phyloP scores from a whole-genome alignment of 2,888 invertebrate genomes.

The Apoderus coryli region DNA sequence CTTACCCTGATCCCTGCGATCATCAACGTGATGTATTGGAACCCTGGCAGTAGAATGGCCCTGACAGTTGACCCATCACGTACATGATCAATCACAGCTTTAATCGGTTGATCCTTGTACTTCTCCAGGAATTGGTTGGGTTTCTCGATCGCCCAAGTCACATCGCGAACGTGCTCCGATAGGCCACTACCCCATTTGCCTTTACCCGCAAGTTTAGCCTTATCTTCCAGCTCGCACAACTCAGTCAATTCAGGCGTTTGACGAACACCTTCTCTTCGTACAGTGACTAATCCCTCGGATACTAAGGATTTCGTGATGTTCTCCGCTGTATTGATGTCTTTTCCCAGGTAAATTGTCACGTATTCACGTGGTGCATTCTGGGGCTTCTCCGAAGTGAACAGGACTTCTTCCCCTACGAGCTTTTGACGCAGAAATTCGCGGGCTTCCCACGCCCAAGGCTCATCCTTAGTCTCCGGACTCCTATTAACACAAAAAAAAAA shows the following conservation, averaged over 20 bases:
- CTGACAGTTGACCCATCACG: slow-evolving; percentile 93
- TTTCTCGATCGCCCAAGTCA: slow-evolving; percentile 83
- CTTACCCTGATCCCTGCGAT: slow-evolving; percentile 79
- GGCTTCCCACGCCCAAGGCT: slow-evolving; percentile 96
- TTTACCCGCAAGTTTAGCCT: slow-evolving; percentile 74
- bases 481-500: slow-evolving; percentile 1
- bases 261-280: slow-evolving; percentile 52
- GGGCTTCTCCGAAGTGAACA: slow-evolving; percentile 71
- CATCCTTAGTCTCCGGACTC: slow-evolving; percentile 71
- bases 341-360: slow-evolving; percentile 74
- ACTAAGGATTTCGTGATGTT: slow-evolving; percentile 82
- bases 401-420: slow-evolving; percentile 80
- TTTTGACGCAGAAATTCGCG: slow-evolving; percentile 88
- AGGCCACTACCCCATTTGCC: slow-evolving; percentile 53
- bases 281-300: slow-evolving; percentile 77
- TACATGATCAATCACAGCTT: slow-evolving; percentile 93
- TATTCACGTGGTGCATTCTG: slow-evolving; percentile 76
- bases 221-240: slow-evolving; percentile 76
- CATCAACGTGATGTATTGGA: slow-evolving; percentile 85
- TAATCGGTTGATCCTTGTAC: slow-evolving; percentile 70
- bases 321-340: slow-evolving; percentile 55
- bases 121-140: slow-evolving; percentile 65
- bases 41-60: slow-evolving; percentile 80
- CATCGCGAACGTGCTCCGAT: slow-evolving; percentile 64
- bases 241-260: slow-evolving; percentile 49